Base-by-base conservation (phyloP, 1,140 invertebrate species). In the Leptinotarsa texana region DNA sequence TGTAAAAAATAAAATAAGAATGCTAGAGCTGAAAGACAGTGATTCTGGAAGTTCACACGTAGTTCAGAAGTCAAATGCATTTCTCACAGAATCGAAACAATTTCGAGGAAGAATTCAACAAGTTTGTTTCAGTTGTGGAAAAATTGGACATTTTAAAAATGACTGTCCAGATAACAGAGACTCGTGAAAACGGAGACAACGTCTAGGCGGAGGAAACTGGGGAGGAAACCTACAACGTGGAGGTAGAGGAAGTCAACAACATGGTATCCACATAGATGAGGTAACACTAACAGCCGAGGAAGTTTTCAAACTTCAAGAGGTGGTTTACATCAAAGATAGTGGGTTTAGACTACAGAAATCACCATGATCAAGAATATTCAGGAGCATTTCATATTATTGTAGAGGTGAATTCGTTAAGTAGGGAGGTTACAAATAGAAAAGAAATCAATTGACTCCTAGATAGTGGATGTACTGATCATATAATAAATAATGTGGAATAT, bases 1-100 rank as follows among this genome's bases (percentile, higher is more conserved):
- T 81, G 73, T 86, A 63, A 74, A 79, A 27, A 80, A 66, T 51
- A 86, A 86, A 84, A 85, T 86, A 72, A 82, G 83, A 80, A 80
- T 77, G 81, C 85, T 82, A 84, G 81, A 81, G 82, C 79, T 77
- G 79, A 42, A 78, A 78, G 72, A 84, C 78, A 75, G 33, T 33
- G 8, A 80, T 69, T n/a, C 81, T 8, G 33, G 2, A 79, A 80
- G 66, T 80, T 8, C 82, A 76, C 74, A 80, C 78, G 77, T 80
- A 81, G 79, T 27, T 27, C 5, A 27, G 27, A 27, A 18, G 22
- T 75, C 80, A 80, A 82, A 82, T 71, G 5, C 61, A 81, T 80
- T 84, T 81, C 49, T 77, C 27, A 76, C 75, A 79, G 76, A 70
- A 77, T 27, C 27, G 6, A 6, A 27, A 27, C 27, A 27, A 27